Conservation (phyloP, 2,888 invertebrate genomes). For the Empis livida region DNA sequence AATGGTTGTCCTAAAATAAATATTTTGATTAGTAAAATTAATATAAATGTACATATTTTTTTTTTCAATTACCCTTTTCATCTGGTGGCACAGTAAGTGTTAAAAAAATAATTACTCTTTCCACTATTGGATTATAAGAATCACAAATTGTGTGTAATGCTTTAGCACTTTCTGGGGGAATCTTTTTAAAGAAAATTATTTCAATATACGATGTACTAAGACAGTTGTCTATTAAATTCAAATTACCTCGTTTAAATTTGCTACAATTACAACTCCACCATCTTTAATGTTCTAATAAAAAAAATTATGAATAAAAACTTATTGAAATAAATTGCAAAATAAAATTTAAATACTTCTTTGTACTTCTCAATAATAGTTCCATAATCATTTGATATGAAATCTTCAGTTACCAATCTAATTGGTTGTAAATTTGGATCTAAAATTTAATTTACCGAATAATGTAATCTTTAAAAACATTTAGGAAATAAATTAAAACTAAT, state of each 20-base stretch:
- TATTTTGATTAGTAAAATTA: slow-evolving; percentile 4
- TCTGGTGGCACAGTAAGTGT: slow-evolving; percentile 22
- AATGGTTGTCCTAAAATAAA: slow-evolving; percentile 10
- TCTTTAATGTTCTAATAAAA: slow-evolving; percentile 15
- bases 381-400: slow-evolving; percentile 23
- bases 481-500: neutral
- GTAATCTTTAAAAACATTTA: neutral
- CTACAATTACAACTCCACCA: slow-evolving; percentile 24
- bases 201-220: neutral
- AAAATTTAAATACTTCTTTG: slow-evolving; percentile 10
- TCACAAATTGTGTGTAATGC: slow-evolving; percentile 47
- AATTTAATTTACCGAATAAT: too few relatives aligned
- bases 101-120: slow-evolving; percentile 35
- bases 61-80: slow-evolving; percentile 12
- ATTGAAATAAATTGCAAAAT: too few relatives aligned
- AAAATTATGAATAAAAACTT: too few relatives aligned
- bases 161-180: slow-evolving; percentile 26
- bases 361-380: slow-evolving; percentile 25
- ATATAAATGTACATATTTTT: slow-evolving; percentile 2
- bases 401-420: slow-evolving; percentile 13
- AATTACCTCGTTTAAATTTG: slow-evolving; percentile 25
- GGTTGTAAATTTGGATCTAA: slow-evolving; percentile 15
- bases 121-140: slow-evolving; percentile 36
- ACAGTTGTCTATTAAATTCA: neutral
- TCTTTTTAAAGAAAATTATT: slow-evolving; percentile 15